These are phyloP conservation scores for Hyphantria cunea DNA, from an alignment of 1,140 invertebrate species.

Conservation along the genomic window DNA sequence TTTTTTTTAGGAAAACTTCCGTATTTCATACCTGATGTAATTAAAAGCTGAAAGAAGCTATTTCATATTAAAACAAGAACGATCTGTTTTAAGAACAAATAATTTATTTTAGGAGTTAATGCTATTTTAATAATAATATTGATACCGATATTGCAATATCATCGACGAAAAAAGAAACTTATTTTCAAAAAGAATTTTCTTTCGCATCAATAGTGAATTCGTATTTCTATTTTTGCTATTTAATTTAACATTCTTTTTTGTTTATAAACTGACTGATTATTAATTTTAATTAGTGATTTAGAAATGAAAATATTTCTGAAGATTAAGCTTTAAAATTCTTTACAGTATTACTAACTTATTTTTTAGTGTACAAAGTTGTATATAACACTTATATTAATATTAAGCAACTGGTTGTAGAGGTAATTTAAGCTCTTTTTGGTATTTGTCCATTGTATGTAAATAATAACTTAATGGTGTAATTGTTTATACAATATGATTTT, in stretches of 20 bases:
- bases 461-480: constrained; percentile 24
- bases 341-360: constrained; percentile 80
- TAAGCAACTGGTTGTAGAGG: constrained; percentile 14
- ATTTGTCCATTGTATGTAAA: constrained; percentile 36
- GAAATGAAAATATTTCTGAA: constrained; percentile 42
- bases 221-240: too few relatives aligned
- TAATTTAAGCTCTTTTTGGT: constrained; percentile 33
- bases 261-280: constrained; percentile 40
- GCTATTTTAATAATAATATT: not conserved
- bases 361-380: constrained; percentile 71
- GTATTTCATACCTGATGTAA: too few relatives aligned
- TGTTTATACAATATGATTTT: constrained; percentile 39
- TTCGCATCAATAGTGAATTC: too few relatives aligned
- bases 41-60: constrained; percentile 21
- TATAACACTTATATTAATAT: constrained; percentile 65
- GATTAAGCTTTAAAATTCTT: constrained; percentile 76
- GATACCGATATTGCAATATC: too few relatives aligned
- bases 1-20: not conserved
- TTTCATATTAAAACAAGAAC: not conserved
- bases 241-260: too few relatives aligned
- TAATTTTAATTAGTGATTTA: constrained; percentile 39
- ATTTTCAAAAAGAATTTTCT: too few relatives aligned
- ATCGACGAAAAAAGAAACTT: too few relatives aligned
- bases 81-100: constrained; percentile 11
- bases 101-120: constrained; percentile 19